Conservation (phyloP, 37 sponge, comb jelly and placozoan species). For the Cladorhizidae sp. region DNA sequence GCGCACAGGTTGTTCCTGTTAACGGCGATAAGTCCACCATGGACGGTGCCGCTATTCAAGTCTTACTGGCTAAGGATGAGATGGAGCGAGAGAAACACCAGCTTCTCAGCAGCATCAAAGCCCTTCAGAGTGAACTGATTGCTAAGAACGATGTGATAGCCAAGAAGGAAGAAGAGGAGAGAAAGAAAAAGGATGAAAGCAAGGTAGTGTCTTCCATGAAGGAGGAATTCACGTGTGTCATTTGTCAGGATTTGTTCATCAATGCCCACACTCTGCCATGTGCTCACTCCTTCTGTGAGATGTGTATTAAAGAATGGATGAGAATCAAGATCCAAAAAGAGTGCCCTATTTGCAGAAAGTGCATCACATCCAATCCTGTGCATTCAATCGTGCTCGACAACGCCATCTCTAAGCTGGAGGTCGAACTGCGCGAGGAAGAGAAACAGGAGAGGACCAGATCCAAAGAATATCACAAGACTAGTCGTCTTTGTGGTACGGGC, state of each 20-base stretch:
- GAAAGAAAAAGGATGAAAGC: neutral
- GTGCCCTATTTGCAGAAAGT: conserved; percentile 60
- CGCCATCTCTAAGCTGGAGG: conserved; percentile 52
- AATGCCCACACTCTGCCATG: conserved; percentile 43
- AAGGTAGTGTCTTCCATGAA: conserved; percentile 39
- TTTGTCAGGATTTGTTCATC: conserved; percentile 65
- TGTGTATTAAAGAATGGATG: conserved; percentile 63
- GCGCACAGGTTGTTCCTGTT: neutral
- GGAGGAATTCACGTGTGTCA: conserved; percentile 66
- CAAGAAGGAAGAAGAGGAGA: conserved; percentile 6
- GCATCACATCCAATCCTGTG: conserved; percentile 33
- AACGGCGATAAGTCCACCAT: neutral
- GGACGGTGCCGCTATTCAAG: conserved; percentile 20
- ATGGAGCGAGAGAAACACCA: conserved; percentile 34
- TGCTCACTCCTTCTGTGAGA: conserved; percentile 64
- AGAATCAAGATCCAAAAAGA: conserved; percentile 4
- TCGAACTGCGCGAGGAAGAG: conserved; percentile 16
- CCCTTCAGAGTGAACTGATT: conserved; percentile 32
- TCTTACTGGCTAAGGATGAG: neutral
- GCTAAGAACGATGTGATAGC: conserved; percentile 30
- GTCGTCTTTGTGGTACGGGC: too few species aligned
- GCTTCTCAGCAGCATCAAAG: conserved; percentile 30
- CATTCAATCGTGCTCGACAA: conserved; percentile 52
- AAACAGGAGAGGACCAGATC: conserved; percentile 18
- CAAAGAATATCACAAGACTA: conserved; percentile 1